Conservation (phyloP, 2,888 invertebrate species). For the Drosophila dives region DNA sequence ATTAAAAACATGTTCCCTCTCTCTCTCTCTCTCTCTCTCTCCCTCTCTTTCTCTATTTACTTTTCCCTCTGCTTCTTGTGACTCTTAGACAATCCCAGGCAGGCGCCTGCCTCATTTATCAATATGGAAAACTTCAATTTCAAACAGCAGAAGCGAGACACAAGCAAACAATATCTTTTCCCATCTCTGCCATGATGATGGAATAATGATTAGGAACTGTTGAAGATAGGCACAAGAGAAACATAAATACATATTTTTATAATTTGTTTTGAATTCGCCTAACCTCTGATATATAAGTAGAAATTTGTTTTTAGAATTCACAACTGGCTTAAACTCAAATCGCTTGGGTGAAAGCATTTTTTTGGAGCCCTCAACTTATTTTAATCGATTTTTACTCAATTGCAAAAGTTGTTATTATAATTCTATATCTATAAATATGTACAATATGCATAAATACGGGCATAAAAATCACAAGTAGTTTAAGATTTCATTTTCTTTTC, state of each 20-base stretch:
- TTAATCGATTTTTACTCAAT: background rate
- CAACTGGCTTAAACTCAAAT: background rate
- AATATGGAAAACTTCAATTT: conserved; percentile 37
- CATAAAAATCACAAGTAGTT: conserved; percentile 17
- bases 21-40: background rate
- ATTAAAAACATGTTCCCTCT: conserved; percentile 55
- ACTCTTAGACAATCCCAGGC: conserved; percentile 15
- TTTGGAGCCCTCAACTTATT: background rate
- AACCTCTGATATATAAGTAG: too few species aligned
- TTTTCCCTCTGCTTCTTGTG: background rate
- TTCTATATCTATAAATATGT: too few species aligned
- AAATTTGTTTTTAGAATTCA: background rate
- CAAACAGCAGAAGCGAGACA: conserved; percentile 14
- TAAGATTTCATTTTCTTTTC: background rate
- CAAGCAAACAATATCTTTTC: background rate
- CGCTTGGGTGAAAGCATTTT: background rate
- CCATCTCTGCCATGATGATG: background rate
- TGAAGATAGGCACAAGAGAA: background rate
- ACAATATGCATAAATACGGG: too few species aligned
- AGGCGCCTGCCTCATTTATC: conserved; percentile 27
- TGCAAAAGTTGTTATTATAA: too few species aligned
- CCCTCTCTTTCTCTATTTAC: background rate
- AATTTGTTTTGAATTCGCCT: background rate
- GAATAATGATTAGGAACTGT: background rate
- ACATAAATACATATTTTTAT: background rate